Evolutionary conservation across 2,113 vertebrate species (phyloP).

Genomic region (Solenodon paradoxus): DNA sequence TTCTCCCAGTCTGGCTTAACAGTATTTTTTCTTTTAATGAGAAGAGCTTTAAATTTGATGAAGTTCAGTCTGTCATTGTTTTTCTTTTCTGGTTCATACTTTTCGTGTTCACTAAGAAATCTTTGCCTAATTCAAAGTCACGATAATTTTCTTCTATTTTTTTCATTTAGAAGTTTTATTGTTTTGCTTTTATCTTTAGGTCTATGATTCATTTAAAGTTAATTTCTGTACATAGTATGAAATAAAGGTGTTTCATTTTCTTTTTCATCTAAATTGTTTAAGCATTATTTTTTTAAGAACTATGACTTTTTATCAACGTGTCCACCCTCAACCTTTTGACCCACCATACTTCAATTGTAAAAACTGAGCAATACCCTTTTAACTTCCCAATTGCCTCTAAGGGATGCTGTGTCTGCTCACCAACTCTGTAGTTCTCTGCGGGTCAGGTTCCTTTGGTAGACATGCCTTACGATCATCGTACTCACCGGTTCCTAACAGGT

Average conservation of each 20-base stretch:
- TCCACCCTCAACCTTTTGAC: background rate
- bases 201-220: background rate
- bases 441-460: background rate
- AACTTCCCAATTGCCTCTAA: background rate
- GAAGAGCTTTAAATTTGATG: constrained; percentile 10
- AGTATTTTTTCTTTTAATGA: too few species aligned
- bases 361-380: background rate
- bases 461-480: background rate
- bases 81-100: background rate
- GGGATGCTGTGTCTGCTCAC: background rate
- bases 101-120: background rate
- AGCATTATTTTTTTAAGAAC: background rate
- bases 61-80: background rate
- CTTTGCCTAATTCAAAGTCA: background rate
- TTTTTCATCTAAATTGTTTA: background rate
- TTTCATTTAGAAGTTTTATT: background rate
- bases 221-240: background rate
- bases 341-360: background rate
- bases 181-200: background rate
- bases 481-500: background rate
- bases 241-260: background rate
- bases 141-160: background rate
- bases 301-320: background rate
- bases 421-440: background rate
- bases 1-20: too few species aligned